Evolutionary conservation across 2,888 invertebrate species (phyloP).

Genomic region (Sminthurinus aureus): DNA sequence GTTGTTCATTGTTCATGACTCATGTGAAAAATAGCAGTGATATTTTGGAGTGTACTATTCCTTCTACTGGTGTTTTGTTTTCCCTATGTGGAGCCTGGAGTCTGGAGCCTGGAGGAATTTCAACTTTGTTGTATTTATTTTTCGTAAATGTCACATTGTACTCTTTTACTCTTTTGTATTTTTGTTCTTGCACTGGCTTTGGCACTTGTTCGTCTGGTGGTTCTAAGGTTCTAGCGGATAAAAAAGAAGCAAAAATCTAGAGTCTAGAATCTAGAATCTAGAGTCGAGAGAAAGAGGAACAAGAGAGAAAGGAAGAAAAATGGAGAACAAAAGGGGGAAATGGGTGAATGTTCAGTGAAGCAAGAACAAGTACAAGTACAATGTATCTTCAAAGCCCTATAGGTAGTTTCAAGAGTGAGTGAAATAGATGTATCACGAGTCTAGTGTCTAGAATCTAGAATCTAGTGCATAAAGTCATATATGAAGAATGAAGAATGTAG

Average conservation of each 20-base stretch:
- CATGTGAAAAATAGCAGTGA: no score
- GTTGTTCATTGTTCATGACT: no score
- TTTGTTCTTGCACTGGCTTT: neutral
- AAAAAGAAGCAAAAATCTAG: no score
- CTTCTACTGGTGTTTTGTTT: neutral
- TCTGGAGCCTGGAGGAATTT: neutral
- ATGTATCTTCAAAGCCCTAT: no score
- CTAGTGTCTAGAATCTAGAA: no score
- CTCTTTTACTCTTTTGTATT: neutral
- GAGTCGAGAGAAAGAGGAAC: no score
- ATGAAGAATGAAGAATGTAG: neutral
- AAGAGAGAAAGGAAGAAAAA: neutral
- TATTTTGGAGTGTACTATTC: no score
- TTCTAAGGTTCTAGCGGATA: no score
- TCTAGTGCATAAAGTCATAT: no score
- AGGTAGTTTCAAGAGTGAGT: no score
- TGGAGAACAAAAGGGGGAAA: neutral
- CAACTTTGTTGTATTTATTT: constrained; percentile 1
- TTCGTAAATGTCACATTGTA: neutral
- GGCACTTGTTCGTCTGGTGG: neutral
- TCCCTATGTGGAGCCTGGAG: neutral
- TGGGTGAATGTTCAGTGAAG: neutral
- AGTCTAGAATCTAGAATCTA: no score
- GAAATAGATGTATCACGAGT: no score
- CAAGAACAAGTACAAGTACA: neutral